phyloP scores from a whole-genome alignment of 1,140 invertebrate species.

The Sarcophaga peregrina region DNA sequence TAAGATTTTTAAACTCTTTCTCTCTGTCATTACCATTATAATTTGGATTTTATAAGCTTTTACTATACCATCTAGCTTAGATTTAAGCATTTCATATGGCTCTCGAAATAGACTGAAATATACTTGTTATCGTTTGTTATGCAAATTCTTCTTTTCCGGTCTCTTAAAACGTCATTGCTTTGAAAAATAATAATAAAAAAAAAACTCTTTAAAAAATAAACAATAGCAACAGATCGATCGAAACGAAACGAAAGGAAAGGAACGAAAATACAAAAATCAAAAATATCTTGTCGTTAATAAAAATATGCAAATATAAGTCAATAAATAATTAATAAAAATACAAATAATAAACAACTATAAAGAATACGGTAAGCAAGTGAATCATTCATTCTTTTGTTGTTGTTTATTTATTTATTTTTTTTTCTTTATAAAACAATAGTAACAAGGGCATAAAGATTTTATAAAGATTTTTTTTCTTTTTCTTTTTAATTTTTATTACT shows the following conservation, averaged over 20 bases:
- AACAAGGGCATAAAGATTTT: not conserved
- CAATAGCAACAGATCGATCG: not conserved
- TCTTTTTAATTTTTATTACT: not conserved
- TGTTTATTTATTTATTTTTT: too few species aligned
- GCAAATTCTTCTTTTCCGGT: too few species aligned
- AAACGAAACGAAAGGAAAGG: not conserved
- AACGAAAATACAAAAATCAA: not conserved
- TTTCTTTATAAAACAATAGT: not conserved
- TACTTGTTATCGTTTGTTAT: too few species aligned
- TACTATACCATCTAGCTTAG: too few species aligned
- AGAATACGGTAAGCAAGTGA: not conserved
- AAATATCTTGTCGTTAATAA: not conserved
- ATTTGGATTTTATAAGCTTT: too few species aligned
- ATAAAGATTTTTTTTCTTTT: not conserved
- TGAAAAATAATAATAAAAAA: not conserved
- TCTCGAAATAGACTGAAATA: too few species aligned
- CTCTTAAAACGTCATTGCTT: constrained; percentile 1
- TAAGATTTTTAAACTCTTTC: too few species aligned
- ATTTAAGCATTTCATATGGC: too few species aligned
- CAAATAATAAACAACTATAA: not conserved
- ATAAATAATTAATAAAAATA: not conserved
- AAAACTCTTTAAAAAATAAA: not conserved
- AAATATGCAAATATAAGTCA: not conserved
- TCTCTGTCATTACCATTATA: too few species aligned
- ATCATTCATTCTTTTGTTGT: not conserved